Evolutionary conservation across 2,797 vertebrate genomes (phyloP).

Genomic region (Aulostomus chinensis): DNA sequence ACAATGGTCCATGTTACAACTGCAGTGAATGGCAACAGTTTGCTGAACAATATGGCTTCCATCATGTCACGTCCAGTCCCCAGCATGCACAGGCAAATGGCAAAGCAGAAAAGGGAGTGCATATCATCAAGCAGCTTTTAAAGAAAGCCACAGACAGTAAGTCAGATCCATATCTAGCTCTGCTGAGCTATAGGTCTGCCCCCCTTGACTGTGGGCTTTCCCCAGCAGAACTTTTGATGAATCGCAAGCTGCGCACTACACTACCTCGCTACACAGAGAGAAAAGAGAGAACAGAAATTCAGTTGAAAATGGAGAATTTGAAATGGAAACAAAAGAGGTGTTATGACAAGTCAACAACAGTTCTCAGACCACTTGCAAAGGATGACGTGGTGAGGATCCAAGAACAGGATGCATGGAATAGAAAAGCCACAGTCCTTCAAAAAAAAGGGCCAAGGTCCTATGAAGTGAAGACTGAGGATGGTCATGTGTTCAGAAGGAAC

Average conservation of each 20-base stretch:
- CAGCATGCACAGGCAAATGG: no score
- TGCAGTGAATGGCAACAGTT: no score
- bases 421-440: conserved; percentile 1
- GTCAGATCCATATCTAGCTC: not conserved
- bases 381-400: not conserved
- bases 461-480: not conserved
- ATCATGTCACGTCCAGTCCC: no score
- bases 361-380: not conserved
- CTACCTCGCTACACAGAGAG: not conserved
- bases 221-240: not conserved
- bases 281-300: no score
- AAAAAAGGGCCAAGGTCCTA: not conserved
- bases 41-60: no score
- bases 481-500: not conserved
- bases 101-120: no score
- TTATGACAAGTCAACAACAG: not conserved
- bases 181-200: no score
- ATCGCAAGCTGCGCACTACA: not conserved
- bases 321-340: no score
- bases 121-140: no score
- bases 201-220: not conserved
- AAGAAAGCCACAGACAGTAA: not conserved
- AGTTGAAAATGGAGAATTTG: no score
- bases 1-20: no score
- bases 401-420: not conserved